These are phyloP conservation scores for Natator depressus DNA, from an alignment of 2,113 vertebrate species.

Conservation along the genomic window DNA sequence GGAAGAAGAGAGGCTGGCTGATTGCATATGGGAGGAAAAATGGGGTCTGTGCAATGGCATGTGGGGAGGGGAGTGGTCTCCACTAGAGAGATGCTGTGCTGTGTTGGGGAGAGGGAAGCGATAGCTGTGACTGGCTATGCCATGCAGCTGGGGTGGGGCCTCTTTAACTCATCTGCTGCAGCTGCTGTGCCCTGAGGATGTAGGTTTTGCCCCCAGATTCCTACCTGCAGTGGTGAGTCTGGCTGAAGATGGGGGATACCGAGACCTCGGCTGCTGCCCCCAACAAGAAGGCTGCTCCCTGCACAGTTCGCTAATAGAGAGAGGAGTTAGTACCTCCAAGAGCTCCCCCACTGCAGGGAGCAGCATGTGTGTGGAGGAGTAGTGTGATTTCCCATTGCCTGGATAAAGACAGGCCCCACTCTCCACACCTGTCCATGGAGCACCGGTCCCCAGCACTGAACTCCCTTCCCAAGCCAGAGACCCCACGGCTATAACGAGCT, in stretches of 20 bases:
- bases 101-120: neutral
- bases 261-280: neutral
- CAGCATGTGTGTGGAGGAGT: neutral
- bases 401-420: neutral
- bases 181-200: neutral
- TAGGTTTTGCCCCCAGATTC: neutral
- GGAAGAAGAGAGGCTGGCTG: neutral
- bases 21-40: neutral
- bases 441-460: neutral
- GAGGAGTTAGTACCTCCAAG: neutral
- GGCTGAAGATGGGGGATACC: neutral
- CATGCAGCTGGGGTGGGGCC: neutral
- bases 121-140: neutral
- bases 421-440: no score
- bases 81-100: neutral
- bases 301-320: neutral
- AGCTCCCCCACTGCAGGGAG: neutral
- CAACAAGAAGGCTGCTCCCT: neutral
- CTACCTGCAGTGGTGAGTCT: accelerated
- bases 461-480: neutral
- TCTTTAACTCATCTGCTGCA: neutral
- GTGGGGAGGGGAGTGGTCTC: neutral
- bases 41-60: neutral
- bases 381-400: neutral
- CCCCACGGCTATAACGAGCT: neutral